phyloP scores from a whole-genome alignment of 2,888 invertebrate species.

The Noctua comes region DNA sequence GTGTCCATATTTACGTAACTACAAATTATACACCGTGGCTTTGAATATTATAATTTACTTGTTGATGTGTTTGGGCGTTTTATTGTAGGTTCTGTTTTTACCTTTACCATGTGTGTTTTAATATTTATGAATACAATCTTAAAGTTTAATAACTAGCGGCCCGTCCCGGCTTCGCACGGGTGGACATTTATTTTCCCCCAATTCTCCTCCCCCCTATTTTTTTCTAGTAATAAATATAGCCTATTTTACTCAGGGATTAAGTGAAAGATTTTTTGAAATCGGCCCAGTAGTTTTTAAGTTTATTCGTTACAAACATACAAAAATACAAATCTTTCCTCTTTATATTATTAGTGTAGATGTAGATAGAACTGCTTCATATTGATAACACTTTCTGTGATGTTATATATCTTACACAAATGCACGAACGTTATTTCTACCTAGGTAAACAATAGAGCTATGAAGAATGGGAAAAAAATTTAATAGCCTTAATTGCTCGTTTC shows the following conservation, averaged over 20 bases:
- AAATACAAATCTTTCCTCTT: too few relatives aligned
- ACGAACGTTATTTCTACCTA: background rate
- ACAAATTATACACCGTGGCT: conserved; percentile 27
- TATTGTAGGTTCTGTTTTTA: background rate
- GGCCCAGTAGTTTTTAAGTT: too few relatives aligned
- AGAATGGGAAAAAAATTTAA: background rate
- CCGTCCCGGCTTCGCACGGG: too few relatives aligned
- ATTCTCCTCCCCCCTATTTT: too few relatives aligned
- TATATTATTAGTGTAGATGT: too few relatives aligned
- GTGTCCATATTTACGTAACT: conserved; percentile 14
- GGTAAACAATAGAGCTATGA: background rate
- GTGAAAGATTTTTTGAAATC: too few relatives aligned
- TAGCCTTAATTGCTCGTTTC: conserved; percentile 1
- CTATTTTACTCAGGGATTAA: too few relatives aligned
- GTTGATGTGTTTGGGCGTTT: conserved; percentile 33
- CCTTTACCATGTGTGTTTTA: background rate
- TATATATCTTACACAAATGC: background rate
- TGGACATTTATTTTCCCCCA: too few relatives aligned
- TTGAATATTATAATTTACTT: conserved; percentile 40
- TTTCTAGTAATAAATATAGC: too few relatives aligned
- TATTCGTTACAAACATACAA: too few relatives aligned
- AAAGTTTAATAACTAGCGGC: background rate
- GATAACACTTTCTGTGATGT: background rate
- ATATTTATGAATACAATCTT: background rate
- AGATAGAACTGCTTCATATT: background rate